Base-by-base conservation (phyloP, 1,140 invertebrate species). In the Drosophila kanapiae region DNA sequence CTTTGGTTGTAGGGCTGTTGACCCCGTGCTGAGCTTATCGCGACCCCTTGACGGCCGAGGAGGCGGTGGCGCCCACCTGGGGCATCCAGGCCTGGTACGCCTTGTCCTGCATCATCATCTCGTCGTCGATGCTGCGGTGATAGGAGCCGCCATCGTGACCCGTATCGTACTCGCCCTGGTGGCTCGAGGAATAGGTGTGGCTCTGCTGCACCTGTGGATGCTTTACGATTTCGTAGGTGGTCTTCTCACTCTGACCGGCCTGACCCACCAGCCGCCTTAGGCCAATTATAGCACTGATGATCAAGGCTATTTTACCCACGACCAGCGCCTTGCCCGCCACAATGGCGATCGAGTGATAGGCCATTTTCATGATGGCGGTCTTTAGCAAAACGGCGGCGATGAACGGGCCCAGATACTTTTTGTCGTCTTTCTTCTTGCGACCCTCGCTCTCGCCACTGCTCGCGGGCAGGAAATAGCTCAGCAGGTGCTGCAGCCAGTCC, bases 211-310 rank as follows among this genome's bases (percentile, higher is more conserved):
- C 95, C 78, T 97, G 95, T n/a, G 96, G 96, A 93, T 97, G 96
- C 91, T 97, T 97, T 16, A 97, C 95, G 86, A 97, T 97, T 93
- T 97, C 96, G 81, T 97, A 96, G 13, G 96, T 97, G 4, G 96
- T 97, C 91, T 96, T 97, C 84, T 96, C 96, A 53, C 95, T 94
- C 8, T 56, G 53, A 16, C 94, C 94, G 64, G 95, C 94, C 40
- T 94, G 93, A 6, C 94, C 93, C 0, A 96, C 94, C 23, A 97
- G 93, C 85, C 96, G 97, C 93, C 96, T 97, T 45, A 97, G 93
- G 0, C 96, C 96, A 45, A 97, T 94, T 42, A 97, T 96, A 10
- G 95, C 95, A 38, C 96, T 96, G 16, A 97, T 93, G 3, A 96
- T 94, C 4, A 97, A 92, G 13, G 96, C 96, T 80, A 97, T 95